Percentiles rank a stretch among this genome's conserved stretches.
phyloP scores from a whole-genome alignment of 1,140 invertebrate genomes.

The Conus ventricosus region DNA sequence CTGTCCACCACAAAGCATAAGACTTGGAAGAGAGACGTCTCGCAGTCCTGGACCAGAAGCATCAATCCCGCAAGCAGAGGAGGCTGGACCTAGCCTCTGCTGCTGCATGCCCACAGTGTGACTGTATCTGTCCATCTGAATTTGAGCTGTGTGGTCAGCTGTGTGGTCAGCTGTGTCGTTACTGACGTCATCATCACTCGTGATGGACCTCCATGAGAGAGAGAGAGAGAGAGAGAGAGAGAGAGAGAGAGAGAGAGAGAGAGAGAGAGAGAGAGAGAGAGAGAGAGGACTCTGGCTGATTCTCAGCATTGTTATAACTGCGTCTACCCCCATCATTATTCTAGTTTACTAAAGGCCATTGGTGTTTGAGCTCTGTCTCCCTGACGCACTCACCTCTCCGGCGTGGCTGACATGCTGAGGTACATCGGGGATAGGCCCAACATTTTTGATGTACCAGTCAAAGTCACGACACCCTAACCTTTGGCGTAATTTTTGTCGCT shows the following conservation, averaged over 20 bases:
- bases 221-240: neutral
- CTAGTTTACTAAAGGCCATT: neutral
- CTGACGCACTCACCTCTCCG: slow-evolving; percentile 67
- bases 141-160: no score
- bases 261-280: neutral
- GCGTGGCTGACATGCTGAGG: slow-evolving; percentile 78
- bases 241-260: neutral
- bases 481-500: slow-evolving; percentile 84
- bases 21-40: no score
- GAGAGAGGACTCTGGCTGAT: neutral
- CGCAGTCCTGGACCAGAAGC: no score
- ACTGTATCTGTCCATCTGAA: no score
- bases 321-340: neutral
- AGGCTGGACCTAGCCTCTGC: no score
- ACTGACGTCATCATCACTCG: no score
- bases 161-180: no score
- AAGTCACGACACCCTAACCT: slow-evolving; percentile 94
- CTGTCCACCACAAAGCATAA: no score
- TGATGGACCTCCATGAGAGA: neutral
- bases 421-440: slow-evolving; percentile 93
- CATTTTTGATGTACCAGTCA: slow-evolving; percentile 95
- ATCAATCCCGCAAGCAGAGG: no score
- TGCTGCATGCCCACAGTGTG: no score
- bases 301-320: neutral
- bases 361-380: neutral